Conservation (phyloP, 2,888 invertebrate genomes). For the Rhagium mordax region DNA sequence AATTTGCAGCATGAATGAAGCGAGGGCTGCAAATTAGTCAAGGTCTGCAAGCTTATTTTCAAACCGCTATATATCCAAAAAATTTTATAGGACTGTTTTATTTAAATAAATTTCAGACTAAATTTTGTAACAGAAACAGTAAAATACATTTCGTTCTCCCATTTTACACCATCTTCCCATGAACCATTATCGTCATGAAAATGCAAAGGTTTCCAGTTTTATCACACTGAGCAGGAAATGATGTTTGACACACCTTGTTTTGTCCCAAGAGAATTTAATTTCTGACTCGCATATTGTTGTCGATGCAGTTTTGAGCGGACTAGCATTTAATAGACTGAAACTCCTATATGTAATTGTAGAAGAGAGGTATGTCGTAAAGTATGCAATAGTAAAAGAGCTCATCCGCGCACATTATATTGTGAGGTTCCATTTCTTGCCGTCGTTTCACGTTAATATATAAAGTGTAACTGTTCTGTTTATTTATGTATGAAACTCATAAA, state of each 20-base stretch:
- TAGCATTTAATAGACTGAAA: background rate
- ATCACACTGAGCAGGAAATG: no score
- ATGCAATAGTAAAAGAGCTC: background rate
- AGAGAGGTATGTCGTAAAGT: background rate
- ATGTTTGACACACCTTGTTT: background rate
- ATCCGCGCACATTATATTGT: background rate
- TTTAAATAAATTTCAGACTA: no score
- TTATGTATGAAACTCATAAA: slow-evolving; percentile 11
- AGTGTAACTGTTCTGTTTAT: slow-evolving; percentile 1
- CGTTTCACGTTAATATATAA: slow-evolving; percentile 4
- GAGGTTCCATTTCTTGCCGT: slow-evolving; percentile 6
- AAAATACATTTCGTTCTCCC: no score
- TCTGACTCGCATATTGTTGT: background rate
- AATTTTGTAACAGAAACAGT: no score
- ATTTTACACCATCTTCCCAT: no score
- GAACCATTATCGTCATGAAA: no score
- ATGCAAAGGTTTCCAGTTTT: no score
- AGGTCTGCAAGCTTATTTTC: no score
- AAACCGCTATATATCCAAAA: no score
- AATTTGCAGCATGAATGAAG: no score
- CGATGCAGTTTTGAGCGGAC: background rate
- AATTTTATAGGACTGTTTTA: no score
- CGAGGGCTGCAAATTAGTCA: no score
- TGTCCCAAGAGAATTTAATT: background rate
- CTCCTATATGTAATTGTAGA: background rate